Base-by-base conservation (phyloP, 2,113 vertebrate species). In the Pipra filicauda region DNA sequence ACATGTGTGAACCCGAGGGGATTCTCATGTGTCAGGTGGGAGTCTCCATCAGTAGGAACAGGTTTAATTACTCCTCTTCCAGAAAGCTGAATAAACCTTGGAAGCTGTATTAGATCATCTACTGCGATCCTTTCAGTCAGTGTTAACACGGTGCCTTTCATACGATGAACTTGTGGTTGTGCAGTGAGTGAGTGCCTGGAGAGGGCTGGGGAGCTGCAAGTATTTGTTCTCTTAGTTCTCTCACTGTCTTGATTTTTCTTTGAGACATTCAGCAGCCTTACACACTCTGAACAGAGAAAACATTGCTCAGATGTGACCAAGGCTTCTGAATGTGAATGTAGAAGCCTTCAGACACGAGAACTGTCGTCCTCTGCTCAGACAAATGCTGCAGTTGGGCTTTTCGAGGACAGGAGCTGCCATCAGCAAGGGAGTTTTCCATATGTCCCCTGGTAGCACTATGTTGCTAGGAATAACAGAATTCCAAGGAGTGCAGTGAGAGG, bases 131-230 rank as follows among this genome's bases (percentile, higher is more conserved):
- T 27, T 61, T 57, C 24, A 13, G 18, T 55, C 15, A 46, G 11
- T 35, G 20, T 18, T 70, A 75, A 54, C 19, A 54, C 30, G 19
- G 9, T 33, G 8, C 22, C 9, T 55, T 74, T 58, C n/a, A 2
- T 49, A 12, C 3, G 13, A 35, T 26, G 57, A 55, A 18, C 22
- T 48, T 0, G 0, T 20, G 49, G 14, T 8, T 51, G 62, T 41
- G 19, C 21, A 35, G 5, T 17, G 43, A 28, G 21, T 41, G 8
- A 2, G 28, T 71, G 30, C 26, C 19, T 62, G 55, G 41, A 61
- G 46, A 57, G 78, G 39, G 31, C 51, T 84, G 24, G 15, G 52
- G 30, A 72, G 30, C 37, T 58, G 7, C 4, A 80, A 30, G 35
- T 12, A 24, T 35, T 49, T 75, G 43, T 62, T 46, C 30, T 66